These are phyloP conservation scores for Delia radicum DNA, from an alignment of 1,140 invertebrate species.

Conservation along the genomic window DNA sequence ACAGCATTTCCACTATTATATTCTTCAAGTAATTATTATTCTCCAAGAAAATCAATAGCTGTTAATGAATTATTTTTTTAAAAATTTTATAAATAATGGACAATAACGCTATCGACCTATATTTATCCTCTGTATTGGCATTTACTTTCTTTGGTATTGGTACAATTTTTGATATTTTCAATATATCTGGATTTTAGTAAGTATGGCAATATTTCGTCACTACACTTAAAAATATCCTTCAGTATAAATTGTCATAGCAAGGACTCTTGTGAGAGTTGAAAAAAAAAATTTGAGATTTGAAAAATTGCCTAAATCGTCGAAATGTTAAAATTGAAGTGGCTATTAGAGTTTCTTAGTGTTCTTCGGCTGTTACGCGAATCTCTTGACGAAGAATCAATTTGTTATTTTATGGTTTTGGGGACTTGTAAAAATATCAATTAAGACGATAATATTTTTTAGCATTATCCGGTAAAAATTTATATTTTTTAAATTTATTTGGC, in stretches of 20 bases:
- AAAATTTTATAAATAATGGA: too few relatives aligned
- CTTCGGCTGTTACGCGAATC: neutral
- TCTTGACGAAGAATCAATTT: neutral
- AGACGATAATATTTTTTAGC: too few relatives aligned
- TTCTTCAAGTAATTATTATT: neutral
- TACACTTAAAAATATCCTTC: neutral
- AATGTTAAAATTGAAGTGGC: neutral
- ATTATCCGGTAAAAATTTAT: too few relatives aligned
- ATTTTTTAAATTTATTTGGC: neutral
- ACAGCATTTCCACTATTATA: neutral
- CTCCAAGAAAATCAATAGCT: neutral
- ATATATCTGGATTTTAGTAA: neutral
- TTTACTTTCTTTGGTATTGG: neutral
- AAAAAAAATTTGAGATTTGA: neutral
- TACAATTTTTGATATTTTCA: neutral
- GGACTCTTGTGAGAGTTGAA: neutral
- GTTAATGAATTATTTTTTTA: too few relatives aligned
- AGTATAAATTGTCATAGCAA: too few relatives aligned
- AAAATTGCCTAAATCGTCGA: neutral
- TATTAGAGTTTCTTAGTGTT: neutral
- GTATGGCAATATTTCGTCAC: neutral
- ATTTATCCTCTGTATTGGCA: too few relatives aligned
- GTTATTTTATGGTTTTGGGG: neutral
- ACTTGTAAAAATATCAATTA: too few relatives aligned
- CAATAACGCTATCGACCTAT: too few relatives aligned